Evolutionary conservation across 1,140 invertebrate genomes (phyloP).

Genomic region (Hydropsyche tenuis): DNA sequence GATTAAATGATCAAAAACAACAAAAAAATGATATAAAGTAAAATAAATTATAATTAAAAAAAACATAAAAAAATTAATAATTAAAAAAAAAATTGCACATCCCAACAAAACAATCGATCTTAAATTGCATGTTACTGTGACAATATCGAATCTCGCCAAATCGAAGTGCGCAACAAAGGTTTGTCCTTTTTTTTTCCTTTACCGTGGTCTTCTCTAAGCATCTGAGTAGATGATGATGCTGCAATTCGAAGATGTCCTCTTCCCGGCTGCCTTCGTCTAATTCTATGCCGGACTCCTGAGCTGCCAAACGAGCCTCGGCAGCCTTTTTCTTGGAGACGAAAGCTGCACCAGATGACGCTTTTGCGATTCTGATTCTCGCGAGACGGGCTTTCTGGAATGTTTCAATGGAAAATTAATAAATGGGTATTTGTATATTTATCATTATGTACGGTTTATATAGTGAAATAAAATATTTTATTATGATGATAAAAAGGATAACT

Average conservation of each 20-base stretch:
- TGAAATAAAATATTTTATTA: not conserved
- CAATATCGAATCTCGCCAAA: too few relatives aligned
- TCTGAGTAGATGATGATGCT: constrained; percentile 97
- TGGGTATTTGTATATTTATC: constrained; percentile 12
- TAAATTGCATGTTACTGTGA: too few relatives aligned
- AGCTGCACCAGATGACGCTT: constrained; percentile 98
- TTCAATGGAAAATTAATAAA: constrained; percentile 34
- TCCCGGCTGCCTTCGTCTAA: constrained; percentile 87
- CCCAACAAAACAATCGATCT: too few relatives aligned
- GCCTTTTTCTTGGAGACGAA: constrained; percentile 99
- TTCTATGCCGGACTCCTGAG: constrained; percentile 88
- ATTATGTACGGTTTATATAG: not conserved
- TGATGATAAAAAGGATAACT: too few relatives aligned
- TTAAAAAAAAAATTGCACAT: too few relatives aligned
- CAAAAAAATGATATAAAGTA: too few relatives aligned
- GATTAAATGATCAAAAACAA: too few relatives aligned
- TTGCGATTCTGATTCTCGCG: constrained; percentile 96
- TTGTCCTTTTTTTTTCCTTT: too few relatives aligned
- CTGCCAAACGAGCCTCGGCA: constrained; percentile 92
- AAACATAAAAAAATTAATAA: too few relatives aligned
- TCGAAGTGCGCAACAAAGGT: too few relatives aligned
- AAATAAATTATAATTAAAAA: too few relatives aligned
- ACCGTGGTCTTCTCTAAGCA: constrained; percentile 99
- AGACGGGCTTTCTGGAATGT: constrained; percentile 96
- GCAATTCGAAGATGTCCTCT: constrained; percentile 98